These are phyloP conservation scores for Lasioglossum vierecki DNA, from an alignment of 2,888 invertebrate species.

Conservation along the genomic window DNA sequence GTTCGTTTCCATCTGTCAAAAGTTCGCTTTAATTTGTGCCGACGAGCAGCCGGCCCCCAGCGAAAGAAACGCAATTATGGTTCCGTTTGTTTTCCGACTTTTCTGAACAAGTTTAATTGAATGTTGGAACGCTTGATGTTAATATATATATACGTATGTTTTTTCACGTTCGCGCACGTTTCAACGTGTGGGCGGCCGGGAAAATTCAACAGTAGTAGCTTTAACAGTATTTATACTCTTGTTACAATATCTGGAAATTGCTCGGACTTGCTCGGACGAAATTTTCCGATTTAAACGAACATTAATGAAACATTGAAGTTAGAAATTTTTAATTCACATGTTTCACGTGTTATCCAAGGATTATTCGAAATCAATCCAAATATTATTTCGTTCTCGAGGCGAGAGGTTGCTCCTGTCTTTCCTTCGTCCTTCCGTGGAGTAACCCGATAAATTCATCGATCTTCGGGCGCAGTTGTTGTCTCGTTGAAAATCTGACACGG, in stretches of 20 bases:
- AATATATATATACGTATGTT: too few species aligned
- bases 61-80: constrained; percentile 13
- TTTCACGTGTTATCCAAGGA: background rate
- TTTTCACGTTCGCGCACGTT: background rate
- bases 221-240: background rate
- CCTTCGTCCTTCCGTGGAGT: background rate
- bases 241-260: background rate
- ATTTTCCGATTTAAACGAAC: fast-evolving
- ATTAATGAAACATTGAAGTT: too few species aligned
- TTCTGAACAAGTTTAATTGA: background rate
- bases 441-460: constrained; percentile 12
- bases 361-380: background rate
- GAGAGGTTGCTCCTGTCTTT: background rate
- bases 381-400: background rate
- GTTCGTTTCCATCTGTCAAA: background rate
- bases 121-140: background rate
- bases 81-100: background rate
- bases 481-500: background rate
- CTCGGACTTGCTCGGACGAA: background rate
- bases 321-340: too few species aligned
- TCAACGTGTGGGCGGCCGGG: background rate
- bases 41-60: too few species aligned
- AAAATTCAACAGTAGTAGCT: background rate
- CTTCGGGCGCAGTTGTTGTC: background rate
- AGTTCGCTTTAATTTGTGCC: background rate